phyloP scores from a whole-genome alignment of 2,797 vertebrate genomes.

The Columba guinea region DNA sequence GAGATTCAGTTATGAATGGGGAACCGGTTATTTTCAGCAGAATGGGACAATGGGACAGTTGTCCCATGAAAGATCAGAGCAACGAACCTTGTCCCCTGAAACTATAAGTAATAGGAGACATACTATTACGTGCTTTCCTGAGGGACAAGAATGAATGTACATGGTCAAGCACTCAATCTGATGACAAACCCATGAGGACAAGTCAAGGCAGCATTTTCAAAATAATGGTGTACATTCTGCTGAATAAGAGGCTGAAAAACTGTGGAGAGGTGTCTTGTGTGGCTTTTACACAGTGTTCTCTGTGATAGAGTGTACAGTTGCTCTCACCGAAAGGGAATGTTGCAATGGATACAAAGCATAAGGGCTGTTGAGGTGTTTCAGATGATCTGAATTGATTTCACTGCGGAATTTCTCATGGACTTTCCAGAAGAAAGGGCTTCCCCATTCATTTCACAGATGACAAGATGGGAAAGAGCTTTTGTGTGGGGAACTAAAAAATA shows the following conservation, averaged over 20 bases:
- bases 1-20: background rate
- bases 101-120: background rate
- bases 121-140: background rate
- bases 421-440: background rate
- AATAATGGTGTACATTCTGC: background rate
- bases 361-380: background rate
- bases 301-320: background rate
- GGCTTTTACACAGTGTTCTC: background rate
- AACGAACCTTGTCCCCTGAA: background rate
- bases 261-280: background rate
- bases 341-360: background rate
- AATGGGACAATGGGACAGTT: background rate
- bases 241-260: background rate
- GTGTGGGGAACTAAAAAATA: background rate
- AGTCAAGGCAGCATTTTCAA: background rate
- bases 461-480: background rate
- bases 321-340: background rate
- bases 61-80: background rate
- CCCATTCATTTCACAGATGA: background rate
- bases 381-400: background rate
- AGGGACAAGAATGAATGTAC: background rate
- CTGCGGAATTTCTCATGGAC: background rate
- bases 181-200: background rate
- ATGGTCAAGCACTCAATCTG: background rate
- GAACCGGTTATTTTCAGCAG: background rate